A percentile compares a stretch with the other conserved stretches of the same genome.
Evolutionary conservation across 2,888 invertebrate genomes (phyloP).

Genomic region (Eupithecia exiguata): DNA sequence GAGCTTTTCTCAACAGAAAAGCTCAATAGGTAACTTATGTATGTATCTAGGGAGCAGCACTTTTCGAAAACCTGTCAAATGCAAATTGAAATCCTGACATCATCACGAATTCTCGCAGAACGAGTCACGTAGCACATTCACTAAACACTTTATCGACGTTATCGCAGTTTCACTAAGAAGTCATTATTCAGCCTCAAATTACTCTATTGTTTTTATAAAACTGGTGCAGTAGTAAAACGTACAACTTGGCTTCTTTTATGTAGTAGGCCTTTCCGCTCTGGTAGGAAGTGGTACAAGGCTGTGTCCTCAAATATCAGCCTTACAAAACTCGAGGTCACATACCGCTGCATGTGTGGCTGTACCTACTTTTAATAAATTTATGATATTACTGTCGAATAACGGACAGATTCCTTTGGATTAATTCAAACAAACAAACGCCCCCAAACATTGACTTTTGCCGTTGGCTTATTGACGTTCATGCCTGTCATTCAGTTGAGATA

Average conservation of each 20-base stretch:
- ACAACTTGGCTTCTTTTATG: not conserved
- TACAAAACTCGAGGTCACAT: conserved; percentile 14
- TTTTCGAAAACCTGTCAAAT: not conserved
- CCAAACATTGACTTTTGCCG: not conserved
- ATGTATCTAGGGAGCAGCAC: not conserved
- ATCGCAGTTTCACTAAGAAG: conserved; percentile 4
- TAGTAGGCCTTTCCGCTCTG: conserved; percentile 9
- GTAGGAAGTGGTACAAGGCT: conserved; percentile 14
- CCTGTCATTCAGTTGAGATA: not conserved
- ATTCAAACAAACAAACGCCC: not conserved
- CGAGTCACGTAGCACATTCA: not conserved
- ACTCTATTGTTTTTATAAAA: conserved; percentile 7
- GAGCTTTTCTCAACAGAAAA: too few species aligned
- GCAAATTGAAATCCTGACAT: not conserved
- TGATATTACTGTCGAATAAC: conserved; percentile 4
- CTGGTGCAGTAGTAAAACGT: not conserved
- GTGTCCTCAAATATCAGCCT: not conserved
- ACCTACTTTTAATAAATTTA: not conserved
- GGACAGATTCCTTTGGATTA: not conserved
- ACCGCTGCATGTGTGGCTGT: not conserved
- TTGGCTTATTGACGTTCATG: not conserved
- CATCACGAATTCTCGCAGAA: conserved; percentile 1
- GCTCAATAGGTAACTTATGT: not conserved
- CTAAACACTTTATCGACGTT: not conserved
- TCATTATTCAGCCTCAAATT: not conserved